Evolutionary conservation across 2,797 vertebrate species (phyloP), one percentile per base, ranked within the genome.

Genomic region (Gymnopithys bicolor): DNA sequence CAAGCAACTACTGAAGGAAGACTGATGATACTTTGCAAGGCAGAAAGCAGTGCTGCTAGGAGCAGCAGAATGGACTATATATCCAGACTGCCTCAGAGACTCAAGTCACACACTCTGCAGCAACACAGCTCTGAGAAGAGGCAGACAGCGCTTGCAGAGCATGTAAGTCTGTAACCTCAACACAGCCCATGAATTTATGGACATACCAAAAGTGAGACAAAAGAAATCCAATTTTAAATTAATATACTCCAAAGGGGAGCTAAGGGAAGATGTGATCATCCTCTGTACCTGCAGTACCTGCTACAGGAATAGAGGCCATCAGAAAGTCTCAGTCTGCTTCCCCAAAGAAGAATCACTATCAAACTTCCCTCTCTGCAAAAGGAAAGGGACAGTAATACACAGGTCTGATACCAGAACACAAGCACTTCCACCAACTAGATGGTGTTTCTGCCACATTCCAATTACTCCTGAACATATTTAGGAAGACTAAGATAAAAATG

Each of bases 91-190:
- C 33, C n/a, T 33, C 19, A 13, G 78, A 24, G 32, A 76, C 28
- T 53, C 11, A 69, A 46, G 55, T 51, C 0, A 0, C 41, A 59
- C 21, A 69, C 4, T 19, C 19, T 0, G 0, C 56, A 68, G 45
- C 25, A 82, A 7, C 32, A 30, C 33, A 76, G 60, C 68, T 83
- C 41, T 79, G 43, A 66, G 30, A 75, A 63, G 30, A 46, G 17
- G 32, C 51, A 75, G 43, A 32, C 3, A 19, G 33, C 18, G 14
- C 51, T 75, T 71, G 51, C 32, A 23, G 35, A 62, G 13, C 11
- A 33, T 0, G 0, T 3, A 55, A 67, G 17, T 24, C n/a, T 70
- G 56, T 41, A 52, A 33, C 16, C 8, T 53, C 69, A 73, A 30
- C 32, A 22, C 1, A 2, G 37, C n/a, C 45, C 22, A 48, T 13